phyloP scores from a whole-genome alignment of 2,113 vertebrate species.

The Pachycephala philippinensis region DNA sequence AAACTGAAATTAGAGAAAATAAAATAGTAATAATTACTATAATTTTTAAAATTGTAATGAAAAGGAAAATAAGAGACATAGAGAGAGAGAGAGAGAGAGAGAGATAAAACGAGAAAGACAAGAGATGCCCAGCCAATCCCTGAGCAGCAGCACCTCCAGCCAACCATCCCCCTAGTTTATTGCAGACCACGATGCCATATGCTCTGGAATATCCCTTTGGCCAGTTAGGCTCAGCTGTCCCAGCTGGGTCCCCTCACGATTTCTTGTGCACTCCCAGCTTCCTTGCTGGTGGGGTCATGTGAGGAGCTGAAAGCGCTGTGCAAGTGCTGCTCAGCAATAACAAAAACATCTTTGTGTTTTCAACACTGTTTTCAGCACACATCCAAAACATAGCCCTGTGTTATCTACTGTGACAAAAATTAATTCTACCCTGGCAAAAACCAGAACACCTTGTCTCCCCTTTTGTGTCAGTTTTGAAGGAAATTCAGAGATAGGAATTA shows the following conservation, averaged over 20 bases:
- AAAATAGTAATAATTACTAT: not conserved
- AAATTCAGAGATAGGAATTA: not conserved
- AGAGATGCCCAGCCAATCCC: not conserved
- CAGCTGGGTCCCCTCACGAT: not conserved
- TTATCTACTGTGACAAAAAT: not conserved
- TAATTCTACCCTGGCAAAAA: not conserved
- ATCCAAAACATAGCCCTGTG: not conserved
- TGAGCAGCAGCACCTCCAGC: not conserved
- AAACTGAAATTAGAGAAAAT: not conserved
- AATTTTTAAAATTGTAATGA: not conserved
- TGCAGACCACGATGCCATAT: not conserved
- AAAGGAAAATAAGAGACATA: not conserved
- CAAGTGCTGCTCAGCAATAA: not conserved
- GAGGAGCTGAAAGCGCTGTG: rapidly evolving
- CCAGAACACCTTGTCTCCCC: not conserved
- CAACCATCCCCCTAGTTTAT: not conserved
- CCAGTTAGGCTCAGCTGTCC: not conserved
- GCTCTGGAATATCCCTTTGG: not conserved
- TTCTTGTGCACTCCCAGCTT: not conserved
- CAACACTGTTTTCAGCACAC: not conserved
- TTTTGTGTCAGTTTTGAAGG: not conserved
- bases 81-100: not conserved
- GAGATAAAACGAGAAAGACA: not conserved
- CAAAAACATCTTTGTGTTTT: not conserved
- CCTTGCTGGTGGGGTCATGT: not conserved